These are phyloP conservation scores for Melinaea marsaeus DNA, from an alignment of 2,888 invertebrate genomes.

Conservation along the genomic window DNA sequence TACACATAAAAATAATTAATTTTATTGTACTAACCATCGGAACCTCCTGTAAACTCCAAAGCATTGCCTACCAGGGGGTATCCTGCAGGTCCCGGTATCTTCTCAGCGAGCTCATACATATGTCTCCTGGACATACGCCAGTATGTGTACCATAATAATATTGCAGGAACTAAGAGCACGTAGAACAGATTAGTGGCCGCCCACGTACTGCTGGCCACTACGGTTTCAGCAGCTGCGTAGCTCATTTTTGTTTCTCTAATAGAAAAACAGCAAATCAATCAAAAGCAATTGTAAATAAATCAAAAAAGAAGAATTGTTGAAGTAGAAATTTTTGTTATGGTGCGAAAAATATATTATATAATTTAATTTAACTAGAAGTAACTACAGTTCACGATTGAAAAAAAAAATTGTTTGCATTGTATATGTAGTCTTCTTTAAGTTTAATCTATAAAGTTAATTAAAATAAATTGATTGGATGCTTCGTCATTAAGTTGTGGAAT, in stretches of 20 bases:
- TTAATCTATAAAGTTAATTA: too few species aligned
- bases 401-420: too few species aligned
- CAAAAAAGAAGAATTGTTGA: too few species aligned
- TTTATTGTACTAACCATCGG: constrained; percentile 78
- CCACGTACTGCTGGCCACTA: constrained; percentile 67
- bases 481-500: too few species aligned
- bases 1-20: background rate
- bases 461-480: background rate
- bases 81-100: constrained; percentile 85
- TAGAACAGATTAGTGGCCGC: constrained; percentile 84
- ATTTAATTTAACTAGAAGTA: too few species aligned
- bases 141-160: constrained; percentile 84
- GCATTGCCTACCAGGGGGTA: constrained; percentile 86
- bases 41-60: constrained; percentile 83
- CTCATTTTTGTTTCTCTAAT: constrained; percentile 45
- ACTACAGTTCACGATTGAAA: too few species aligned
- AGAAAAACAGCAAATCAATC: too few species aligned
- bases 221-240: constrained; percentile 63
- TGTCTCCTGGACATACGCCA: constrained; percentile 86
- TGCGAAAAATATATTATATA: too few species aligned
- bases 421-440: too few species aligned
- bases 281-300: too few species aligned
- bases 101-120: constrained; percentile 83
- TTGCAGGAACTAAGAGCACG: constrained; percentile 83
- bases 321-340: too few species aligned